phyloP scores from a whole-genome alignment of 2,888 invertebrate genomes.

The Tromatobia lineatoria region DNA sequence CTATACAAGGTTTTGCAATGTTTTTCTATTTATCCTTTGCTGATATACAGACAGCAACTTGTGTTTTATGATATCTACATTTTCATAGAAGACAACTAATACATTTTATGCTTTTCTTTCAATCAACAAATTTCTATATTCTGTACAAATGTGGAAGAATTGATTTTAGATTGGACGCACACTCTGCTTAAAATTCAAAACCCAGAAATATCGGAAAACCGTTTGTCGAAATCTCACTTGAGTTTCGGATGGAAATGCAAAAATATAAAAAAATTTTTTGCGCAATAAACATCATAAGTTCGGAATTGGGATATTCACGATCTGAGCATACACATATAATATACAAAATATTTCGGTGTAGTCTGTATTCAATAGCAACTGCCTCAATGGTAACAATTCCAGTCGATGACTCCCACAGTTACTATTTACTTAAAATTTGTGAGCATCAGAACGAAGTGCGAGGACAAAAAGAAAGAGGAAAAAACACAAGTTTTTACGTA shows the following conservation, averaged over 20 bases:
- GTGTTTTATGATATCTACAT: background rate
- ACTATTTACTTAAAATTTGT: slow-evolving; percentile 59
- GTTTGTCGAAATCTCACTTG: no score
- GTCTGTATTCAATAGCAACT: slow-evolving; percentile 34
- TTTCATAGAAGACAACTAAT: background rate
- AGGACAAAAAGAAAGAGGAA: slow-evolving; percentile 24
- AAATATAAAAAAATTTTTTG: background rate
- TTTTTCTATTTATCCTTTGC: background rate
- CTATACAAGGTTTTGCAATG: background rate
- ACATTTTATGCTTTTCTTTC: background rate
- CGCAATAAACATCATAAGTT: background rate
- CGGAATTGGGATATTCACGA: no score
- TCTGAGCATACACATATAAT: background rate
- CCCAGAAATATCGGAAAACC: background rate
- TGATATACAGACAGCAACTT: background rate
- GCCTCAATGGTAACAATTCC: slow-evolving; percentile 13
- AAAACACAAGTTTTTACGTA: slow-evolving; percentile 8
- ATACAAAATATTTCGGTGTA: slow-evolving; percentile 43
- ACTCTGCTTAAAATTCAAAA: background rate
- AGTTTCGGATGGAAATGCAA: background rate
- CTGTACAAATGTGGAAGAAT: background rate
- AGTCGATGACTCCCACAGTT: slow-evolving; percentile 60
- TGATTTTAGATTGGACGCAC: background rate
- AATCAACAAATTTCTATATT: background rate
- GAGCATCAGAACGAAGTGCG: slow-evolving; percentile 27